These are phyloP conservation scores for Beroe forskalii DNA, from an alignment of 37 sponge, comb jelly and placozoan genomes.

Conservation along the genomic window DNA sequence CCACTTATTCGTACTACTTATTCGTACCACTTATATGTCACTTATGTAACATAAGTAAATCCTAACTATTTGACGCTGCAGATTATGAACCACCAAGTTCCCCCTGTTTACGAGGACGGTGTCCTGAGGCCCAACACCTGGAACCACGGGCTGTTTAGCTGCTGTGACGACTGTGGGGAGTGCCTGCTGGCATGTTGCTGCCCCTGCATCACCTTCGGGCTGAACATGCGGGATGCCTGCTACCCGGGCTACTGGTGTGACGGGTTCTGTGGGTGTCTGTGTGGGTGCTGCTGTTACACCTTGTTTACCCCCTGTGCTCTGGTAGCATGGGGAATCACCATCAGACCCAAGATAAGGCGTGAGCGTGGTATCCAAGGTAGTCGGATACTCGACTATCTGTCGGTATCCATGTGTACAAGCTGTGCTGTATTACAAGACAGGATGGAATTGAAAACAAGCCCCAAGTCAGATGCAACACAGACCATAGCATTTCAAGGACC, in stretches of 20 bases:
- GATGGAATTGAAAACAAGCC: background rate
- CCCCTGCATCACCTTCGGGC: background rate
- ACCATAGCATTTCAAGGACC: too few relatives aligned
- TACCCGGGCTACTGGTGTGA: slow-evolving; percentile 23
- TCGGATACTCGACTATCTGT: background rate
- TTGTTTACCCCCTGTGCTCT: background rate
- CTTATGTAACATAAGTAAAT: too few relatives aligned
- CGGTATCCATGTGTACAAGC: background rate
- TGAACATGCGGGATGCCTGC: slow-evolving; percentile 6
- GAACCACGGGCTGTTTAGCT: slow-evolving; percentile 30
- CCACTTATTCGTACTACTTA: too few relatives aligned
- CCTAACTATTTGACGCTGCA: too few relatives aligned
- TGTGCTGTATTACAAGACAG: background rate
- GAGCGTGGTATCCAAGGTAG: background rate
- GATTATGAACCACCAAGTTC: too few relatives aligned
- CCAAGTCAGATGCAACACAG: too few relatives aligned
- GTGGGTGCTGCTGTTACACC: background rate
- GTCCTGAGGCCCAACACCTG: background rate
- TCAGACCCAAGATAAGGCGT: slow-evolving; percentile 12
- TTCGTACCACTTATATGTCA: too few relatives aligned
- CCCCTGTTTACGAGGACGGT: too few relatives aligned
- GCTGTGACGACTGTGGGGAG: background rate
- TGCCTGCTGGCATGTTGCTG: slow-evolving; percentile 12
- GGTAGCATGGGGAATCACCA: background rate
- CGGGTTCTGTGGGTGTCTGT: background rate